Evolutionary conservation across 1,140 invertebrate species (phyloP).

Genomic region (Calliopsis andreniformis): DNA sequence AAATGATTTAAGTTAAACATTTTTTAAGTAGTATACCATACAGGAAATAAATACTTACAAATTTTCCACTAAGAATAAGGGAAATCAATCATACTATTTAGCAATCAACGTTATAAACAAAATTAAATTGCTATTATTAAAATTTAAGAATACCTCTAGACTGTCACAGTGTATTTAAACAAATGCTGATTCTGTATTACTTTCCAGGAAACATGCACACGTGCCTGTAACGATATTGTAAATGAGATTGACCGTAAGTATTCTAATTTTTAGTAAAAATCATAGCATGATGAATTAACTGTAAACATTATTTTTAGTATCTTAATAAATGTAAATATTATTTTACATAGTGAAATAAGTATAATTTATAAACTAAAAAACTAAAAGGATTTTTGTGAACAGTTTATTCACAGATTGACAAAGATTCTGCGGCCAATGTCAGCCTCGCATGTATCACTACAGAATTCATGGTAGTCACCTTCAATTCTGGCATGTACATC

Average conservation of each 20-base stretch:
- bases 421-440: slow-evolving; percentile 56
- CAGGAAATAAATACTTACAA: too few relatives aligned
- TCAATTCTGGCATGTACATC: slow-evolving; percentile 67
- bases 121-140: neutral
- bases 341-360: too few relatives aligned
- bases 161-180: neutral
- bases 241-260: slow-evolving; percentile 34
- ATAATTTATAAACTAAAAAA: too few relatives aligned
- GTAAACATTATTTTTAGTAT: too few relatives aligned
- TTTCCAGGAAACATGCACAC: slow-evolving; percentile 29
- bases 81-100: neutral
- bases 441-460: slow-evolving; percentile 64
- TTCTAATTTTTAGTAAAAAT: neutral
- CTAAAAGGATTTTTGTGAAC: slow-evolving; percentile 11
- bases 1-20: too few relatives aligned
- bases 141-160: neutral
- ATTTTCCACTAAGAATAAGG: too few relatives aligned
- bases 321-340: too few relatives aligned
- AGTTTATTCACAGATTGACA: slow-evolving; percentile 29
- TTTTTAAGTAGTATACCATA: too few relatives aligned
- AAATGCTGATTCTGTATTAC: neutral
- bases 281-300: too few relatives aligned
- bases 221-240: neutral
- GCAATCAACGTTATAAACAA: neutral
- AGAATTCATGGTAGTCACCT: slow-evolving; percentile 58